phyloP scores from a whole-genome alignment of 1,140 invertebrate species.

The Theocolax elegans region DNA sequence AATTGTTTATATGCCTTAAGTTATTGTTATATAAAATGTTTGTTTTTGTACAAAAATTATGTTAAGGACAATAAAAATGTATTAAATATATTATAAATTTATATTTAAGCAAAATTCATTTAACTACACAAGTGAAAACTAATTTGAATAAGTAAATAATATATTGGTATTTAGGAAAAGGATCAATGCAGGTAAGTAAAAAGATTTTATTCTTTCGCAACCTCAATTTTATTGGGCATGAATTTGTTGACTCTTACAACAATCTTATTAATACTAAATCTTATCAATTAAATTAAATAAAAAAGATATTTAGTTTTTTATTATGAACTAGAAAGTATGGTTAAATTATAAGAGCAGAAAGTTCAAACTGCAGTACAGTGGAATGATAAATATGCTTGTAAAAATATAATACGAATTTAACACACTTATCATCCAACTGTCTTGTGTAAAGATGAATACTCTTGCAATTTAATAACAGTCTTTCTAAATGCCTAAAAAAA shows the following conservation, averaged over 20 bases:
- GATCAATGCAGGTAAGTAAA: no score
- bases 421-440: slow-evolving; percentile 33
- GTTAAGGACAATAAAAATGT: no score
- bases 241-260: slow-evolving; percentile 3
- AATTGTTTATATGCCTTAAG: no score
- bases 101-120: no score
- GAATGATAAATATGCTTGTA: background rate
- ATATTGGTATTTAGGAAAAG: no score
- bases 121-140: no score
- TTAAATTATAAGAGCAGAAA: slow-evolving; percentile 37
- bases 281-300: background rate
- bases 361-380: no score
- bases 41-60: no score
- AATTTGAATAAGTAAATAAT: no score
- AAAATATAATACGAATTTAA: background rate
- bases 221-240: slow-evolving; percentile 37
- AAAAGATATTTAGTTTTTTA: background rate
- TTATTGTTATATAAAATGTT: no score
- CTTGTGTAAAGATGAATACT: slow-evolving; percentile 34
- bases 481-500: slow-evolving; percentile 45
- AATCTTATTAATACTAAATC: slow-evolving; percentile 20
- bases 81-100: no score
- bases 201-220: no score
- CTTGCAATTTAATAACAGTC: slow-evolving; percentile 45
- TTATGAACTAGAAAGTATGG: slow-evolving; percentile 4